Percentiles rank a stretch among this genome's conserved stretches.
Evolutionary conservation across 2,113 vertebrate genomes (phyloP).

Genomic region (Hystrix cristata): DNA sequence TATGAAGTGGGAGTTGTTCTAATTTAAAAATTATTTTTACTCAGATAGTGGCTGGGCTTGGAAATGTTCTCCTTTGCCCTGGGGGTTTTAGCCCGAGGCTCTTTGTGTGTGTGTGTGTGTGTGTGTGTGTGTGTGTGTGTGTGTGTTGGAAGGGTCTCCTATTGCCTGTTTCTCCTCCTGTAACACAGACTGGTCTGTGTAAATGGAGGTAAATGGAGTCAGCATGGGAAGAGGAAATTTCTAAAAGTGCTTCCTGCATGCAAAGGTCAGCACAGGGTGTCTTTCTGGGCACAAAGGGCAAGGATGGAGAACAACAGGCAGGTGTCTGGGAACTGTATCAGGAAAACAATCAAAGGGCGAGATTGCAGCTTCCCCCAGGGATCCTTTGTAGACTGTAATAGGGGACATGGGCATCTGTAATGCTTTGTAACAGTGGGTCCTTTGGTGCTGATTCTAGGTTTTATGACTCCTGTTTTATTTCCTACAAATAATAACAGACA

Average conservation of each 20-base stretch:
- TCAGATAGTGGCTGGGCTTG: constrained; percentile 18
- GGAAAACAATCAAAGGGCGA: constrained; percentile 10
- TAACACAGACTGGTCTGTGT: constrained; percentile 17
- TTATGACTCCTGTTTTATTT: constrained; percentile 63
- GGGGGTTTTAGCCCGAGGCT: constrained; percentile 31
- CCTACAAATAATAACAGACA: constrained; percentile 59
- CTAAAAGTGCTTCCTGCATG: not conserved
- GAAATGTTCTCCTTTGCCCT: constrained; percentile 38
- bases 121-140: constrained; percentile 36
- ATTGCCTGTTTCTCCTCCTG: constrained; percentile 5
- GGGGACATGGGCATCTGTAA: not conserved
- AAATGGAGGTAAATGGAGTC: not conserved
- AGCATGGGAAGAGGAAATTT: not conserved
- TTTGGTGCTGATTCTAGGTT: constrained; percentile 64
- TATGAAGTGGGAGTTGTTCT: constrained; percentile 55
- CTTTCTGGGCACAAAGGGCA: not conserved
- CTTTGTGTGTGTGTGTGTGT: not conserved
- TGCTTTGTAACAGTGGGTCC: constrained; percentile 50
- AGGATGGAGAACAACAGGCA: not conserved
- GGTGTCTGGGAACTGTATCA: not conserved
- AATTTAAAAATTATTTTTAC: constrained; percentile 73
- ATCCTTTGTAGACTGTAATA: constrained; percentile 9
- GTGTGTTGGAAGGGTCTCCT: not conserved
- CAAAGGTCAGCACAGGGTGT: not conserved
- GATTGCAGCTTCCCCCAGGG: not conserved